phyloP scores from a whole-genome alignment of 23 tunicate genomes.

The Halocynthia aurantium region DNA sequence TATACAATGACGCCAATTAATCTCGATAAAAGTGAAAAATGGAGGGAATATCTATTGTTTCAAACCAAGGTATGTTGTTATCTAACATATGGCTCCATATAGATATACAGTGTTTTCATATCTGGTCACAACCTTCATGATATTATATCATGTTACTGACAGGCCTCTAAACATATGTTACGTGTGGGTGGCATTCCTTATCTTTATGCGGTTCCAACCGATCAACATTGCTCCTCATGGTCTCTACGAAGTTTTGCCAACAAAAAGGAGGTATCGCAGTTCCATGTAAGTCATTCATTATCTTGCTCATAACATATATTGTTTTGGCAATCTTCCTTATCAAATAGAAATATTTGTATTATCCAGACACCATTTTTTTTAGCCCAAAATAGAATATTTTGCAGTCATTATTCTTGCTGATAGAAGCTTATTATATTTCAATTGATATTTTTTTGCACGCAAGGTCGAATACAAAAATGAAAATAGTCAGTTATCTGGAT shows the following conservation, averaged over 20 bases:
- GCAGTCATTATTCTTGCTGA: too few species aligned
- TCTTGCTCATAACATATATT: too few species aligned
- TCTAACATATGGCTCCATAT: too few species aligned
- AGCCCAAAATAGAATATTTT: too few species aligned
- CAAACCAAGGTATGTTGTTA: constrained; percentile 17
- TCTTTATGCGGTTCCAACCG: constrained; percentile 52
- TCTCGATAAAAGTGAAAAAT: background rate
- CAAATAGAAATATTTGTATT: too few species aligned
- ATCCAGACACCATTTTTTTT: too few species aligned
- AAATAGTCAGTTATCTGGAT: constrained; percentile 44
- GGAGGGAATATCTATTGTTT: background rate
- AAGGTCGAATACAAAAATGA: constrained; percentile 71
- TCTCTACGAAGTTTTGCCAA: constrained; percentile 24
- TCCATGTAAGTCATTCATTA: constrained; percentile 33
- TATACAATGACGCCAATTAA: constrained; percentile 32
- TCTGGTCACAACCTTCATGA: background rate
- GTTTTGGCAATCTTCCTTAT: too few species aligned
- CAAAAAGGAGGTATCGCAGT: constrained; percentile 22
- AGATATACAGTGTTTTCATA: background rate
- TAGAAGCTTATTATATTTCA: too few species aligned
- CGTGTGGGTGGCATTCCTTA: constrained; percentile 60
- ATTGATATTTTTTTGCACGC: too few species aligned
- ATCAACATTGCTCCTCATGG: constrained; percentile 61
- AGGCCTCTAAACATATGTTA: constrained; percentile 17
- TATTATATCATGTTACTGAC: background rate